Evolutionary conservation across 1,140 invertebrate genomes (phyloP), one percentile per base, ranked within the genome.

Genomic region (Geopemphigus sp.): DNA sequence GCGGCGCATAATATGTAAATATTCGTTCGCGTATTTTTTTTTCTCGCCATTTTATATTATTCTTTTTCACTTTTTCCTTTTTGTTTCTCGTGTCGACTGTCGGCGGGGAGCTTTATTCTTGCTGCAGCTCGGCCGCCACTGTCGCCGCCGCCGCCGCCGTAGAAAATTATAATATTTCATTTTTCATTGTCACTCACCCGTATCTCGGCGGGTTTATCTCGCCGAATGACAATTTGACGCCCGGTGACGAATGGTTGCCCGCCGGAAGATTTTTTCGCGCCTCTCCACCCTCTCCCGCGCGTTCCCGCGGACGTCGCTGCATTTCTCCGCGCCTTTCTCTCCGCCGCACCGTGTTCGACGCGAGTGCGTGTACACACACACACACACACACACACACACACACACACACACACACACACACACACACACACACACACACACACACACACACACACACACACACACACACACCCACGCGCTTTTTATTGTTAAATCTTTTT

Each of bases 81-180:
- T 78, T 78, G 57, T 78, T 78, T 78, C 74, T 63, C 22, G 74
- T 61, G 56, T 59, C 29, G 73, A 39, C 17, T 26, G 72, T 15
- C 57, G 59, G n/a, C 73, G 54, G 56, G 39, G 56, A 78, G 74
- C 74, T 78, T 78, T 78, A 78, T 78, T 63, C 24, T 22, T 19
- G 57, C 15, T 26, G 26, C 14, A 45, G 24, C 19, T 56, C 29
- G 24, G 50, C 26, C 22, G 50, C 47, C 61, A n/a, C 29, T 26
- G 5, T 45, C 45, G 15, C 24, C n/a, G n/a, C n/a, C n/a, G n/a
- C 72, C 14, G 11, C 72, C n/a, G 39, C 56, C n/a, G 57, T 63
- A 78, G 74, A 78, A 78, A 78, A 78, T 78, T 78, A 78, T 78
- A 78, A 78, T 78, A 78, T 78, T 78, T 78, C 74, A 78, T 78